A percentile compares a stretch with the other conserved stretches of the same genome.
These are phyloP conservation scores for Acipenser ruthenus DNA, from an alignment of 2,797 vertebrate genomes.

Conservation along the genomic window DNA sequence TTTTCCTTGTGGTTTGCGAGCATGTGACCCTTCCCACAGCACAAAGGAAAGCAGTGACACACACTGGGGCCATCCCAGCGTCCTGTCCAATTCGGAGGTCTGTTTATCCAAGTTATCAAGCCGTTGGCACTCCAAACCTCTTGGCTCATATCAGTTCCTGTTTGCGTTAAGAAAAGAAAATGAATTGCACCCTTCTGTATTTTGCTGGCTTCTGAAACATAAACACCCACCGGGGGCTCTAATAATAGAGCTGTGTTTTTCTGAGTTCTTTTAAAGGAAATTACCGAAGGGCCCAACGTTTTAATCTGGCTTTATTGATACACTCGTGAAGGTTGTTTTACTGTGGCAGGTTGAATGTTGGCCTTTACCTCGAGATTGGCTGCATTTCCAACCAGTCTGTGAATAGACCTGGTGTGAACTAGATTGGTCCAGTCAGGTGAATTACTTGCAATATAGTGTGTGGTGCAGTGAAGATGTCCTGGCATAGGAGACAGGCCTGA, in stretches of 20 bases:
- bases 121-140: slow-evolving; percentile 15
- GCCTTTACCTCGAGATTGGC: too few relatives aligned
- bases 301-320: neutral
- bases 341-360: neutral
- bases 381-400: too few relatives aligned
- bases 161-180: slow-evolving; percentile 17
- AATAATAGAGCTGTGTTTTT: slow-evolving; percentile 2
- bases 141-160: slow-evolving; percentile 14
- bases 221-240: slow-evolving; percentile 10
- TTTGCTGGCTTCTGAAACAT: slow-evolving; percentile 13
- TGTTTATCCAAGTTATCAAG: slow-evolving; percentile 19
- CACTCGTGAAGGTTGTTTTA: neutral
- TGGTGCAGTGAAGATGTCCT: too few relatives aligned
- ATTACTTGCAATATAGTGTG: too few relatives aligned
- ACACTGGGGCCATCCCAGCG: too few relatives aligned
- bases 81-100: neutral
- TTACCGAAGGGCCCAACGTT: neutral
- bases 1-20: too few relatives aligned
- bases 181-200: slow-evolving; percentile 12
- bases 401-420: too few relatives aligned
- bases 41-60: too few relatives aligned
- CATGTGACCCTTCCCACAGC: too few relatives aligned
- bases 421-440: too few relatives aligned
- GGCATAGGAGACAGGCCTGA: too few relatives aligned
- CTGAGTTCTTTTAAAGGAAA: too few relatives aligned